phyloP scores from a whole-genome alignment of 2,113 vertebrate genomes.

The Microcebus murinus region DNA sequence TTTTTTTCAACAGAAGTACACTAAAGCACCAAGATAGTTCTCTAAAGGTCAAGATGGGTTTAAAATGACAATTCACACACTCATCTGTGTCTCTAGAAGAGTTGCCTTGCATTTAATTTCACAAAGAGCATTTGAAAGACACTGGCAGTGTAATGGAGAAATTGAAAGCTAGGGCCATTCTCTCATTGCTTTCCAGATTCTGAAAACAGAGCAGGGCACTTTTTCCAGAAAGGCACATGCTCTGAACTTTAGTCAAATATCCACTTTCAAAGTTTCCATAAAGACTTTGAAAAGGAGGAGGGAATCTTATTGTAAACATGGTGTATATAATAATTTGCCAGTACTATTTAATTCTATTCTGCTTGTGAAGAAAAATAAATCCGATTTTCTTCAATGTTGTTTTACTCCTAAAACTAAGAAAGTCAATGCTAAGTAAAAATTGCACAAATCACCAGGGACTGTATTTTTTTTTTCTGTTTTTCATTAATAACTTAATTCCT shows the following conservation, averaged over 20 bases:
- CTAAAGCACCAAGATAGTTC: not conserved
- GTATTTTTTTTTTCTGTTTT: not conserved
- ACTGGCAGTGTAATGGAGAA: not conserved
- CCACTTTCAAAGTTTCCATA: conserved; percentile 25
- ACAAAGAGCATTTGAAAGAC: not conserved
- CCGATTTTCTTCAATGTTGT: not conserved
- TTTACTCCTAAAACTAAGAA: not conserved
- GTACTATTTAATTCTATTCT: not conserved
- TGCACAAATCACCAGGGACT: not conserved
- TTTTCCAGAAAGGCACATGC: not conserved
- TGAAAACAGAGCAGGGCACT: not conserved
- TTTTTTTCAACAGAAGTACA: conserved; percentile 29
- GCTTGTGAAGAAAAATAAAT: not conserved
- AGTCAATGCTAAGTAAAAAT: not conserved
- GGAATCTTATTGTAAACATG: not conserved
- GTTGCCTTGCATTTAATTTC: not conserved
- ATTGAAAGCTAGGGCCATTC: not conserved
- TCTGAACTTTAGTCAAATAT: not conserved
- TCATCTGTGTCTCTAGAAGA: not conserved
- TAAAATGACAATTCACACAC: not conserved
- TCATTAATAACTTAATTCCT: not conserved
- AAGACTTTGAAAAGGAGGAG: not conserved
- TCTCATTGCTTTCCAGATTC: not conserved
- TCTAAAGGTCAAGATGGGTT: not conserved
- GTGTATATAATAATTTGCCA: not conserved